A percentile compares a stretch with the other conserved stretches of the same genome.
Evolutionary conservation across 2,797 vertebrate species (phyloP).

Genomic region (Paramormyrops hopkinsi): DNA sequence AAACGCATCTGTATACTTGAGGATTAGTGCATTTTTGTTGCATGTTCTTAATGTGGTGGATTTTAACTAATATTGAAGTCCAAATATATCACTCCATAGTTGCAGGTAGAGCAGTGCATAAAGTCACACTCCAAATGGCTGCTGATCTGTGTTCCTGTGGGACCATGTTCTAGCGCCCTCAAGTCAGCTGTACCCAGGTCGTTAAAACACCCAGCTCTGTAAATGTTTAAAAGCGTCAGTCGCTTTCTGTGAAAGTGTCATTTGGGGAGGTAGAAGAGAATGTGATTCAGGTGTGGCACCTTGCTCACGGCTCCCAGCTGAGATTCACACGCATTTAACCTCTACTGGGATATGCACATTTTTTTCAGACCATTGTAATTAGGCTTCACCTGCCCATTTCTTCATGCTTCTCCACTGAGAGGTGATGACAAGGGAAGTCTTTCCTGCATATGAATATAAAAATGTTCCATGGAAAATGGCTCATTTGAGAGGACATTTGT

Average conservation of each 20-base stretch:
- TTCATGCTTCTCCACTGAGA: not conserved
- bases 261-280: not conserved
- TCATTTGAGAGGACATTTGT: conserved; percentile 8
- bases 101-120: not conserved
- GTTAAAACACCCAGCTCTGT: not conserved
- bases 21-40: not conserved
- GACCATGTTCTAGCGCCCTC: not conserved
- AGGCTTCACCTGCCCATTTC: not conserved
- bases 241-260: not conserved
- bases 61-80: not conserved
- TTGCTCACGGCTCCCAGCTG: not conserved
- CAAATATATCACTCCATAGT: not conserved
- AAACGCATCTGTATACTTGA: not conserved
- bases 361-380: not conserved
- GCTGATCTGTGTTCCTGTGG: not conserved
- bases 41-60: not conserved
- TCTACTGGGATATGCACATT: not conserved
- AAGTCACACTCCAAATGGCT: not conserved
- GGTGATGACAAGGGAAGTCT: not conserved
- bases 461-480: conserved; percentile 5
- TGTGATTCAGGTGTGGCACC: not conserved
- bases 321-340: not conserved
- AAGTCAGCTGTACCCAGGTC: not conserved
- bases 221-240: not conserved
- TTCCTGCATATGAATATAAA: conserved; percentile 23